phyloP scores from a whole-genome alignment of 37 sponge, comb jelly and placozoan species.

The Diacarnus erythraeanus region DNA sequence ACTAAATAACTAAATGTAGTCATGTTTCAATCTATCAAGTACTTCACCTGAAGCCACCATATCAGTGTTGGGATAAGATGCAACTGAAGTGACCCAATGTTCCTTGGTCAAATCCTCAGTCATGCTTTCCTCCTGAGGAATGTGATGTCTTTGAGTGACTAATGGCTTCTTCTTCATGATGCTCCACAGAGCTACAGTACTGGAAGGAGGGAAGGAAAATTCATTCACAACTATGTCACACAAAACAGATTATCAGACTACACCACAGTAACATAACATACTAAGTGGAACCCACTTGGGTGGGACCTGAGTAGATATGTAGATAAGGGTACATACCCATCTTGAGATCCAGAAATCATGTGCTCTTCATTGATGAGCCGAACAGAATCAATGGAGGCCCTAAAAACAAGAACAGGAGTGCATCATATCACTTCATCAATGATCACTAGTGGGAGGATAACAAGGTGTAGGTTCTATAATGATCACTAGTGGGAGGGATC shows the following conservation, averaged over 20 bases:
- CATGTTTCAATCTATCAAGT: background rate
- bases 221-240: background rate
- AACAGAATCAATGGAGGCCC: conserved; percentile 85
- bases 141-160: conserved; percentile 15
- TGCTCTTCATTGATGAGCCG: conserved; percentile 85
- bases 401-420: background rate
- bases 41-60: conserved; percentile 79
- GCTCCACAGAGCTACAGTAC: conserved; percentile 81
- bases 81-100: conserved; percentile 80
- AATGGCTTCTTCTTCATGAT: conserved; percentile 92
- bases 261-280: background rate
- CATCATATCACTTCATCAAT: too few relatives aligned
- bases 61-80: conserved; percentile 77
- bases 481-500: too few relatives aligned
- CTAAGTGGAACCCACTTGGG: too few relatives aligned
- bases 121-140: too few relatives aligned
- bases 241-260: too few relatives aligned
- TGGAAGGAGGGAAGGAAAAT: conserved; percentile 11
- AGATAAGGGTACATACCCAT: conserved; percentile 93
- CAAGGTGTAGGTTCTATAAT: too few relatives aligned
- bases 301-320: too few relatives aligned
- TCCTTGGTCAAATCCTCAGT: background rate
- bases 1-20: background rate
- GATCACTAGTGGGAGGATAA: too few relatives aligned
- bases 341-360: conserved; percentile 91